These are phyloP conservation scores for Hermaeophaga mercurialis DNA, from an alignment of 2,888 invertebrate species.

Conservation along the genomic window DNA sequence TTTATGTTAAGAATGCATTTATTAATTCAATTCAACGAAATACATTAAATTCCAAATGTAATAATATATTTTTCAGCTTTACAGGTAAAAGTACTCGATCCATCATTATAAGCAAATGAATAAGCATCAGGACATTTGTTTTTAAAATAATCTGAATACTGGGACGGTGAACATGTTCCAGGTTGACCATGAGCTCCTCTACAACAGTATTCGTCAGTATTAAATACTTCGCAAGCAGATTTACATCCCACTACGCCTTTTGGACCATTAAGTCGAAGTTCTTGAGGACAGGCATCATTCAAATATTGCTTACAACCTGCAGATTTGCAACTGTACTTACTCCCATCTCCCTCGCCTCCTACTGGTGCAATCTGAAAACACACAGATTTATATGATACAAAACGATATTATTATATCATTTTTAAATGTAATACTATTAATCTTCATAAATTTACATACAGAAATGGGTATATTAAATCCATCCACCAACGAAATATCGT, in stretches of 20 bases:
- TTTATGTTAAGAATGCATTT: too few relatives aligned
- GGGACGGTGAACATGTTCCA: slow-evolving; percentile 55
- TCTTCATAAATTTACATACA: too few relatives aligned
- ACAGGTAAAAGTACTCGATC: slow-evolving; percentile 59
- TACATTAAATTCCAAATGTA: slow-evolving; percentile 42
- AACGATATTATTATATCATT: too few relatives aligned
- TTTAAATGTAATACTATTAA: too few relatives aligned
- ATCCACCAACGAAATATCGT: slow-evolving; percentile 60
- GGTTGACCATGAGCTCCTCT: slow-evolving; percentile 54
- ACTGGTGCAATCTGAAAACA: slow-evolving; percentile 47
- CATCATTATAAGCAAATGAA: slow-evolving; percentile 63
- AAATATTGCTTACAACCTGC: slow-evolving; percentile 51
- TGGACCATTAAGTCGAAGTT: slow-evolving; percentile 44
- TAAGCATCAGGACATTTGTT: slow-evolving; percentile 61
- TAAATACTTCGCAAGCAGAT: slow-evolving; percentile 58
- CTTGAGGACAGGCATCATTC: slow-evolving; percentile 53
- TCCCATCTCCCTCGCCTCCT: slow-evolving; percentile 44
- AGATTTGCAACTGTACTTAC: slow-evolving; percentile 53
- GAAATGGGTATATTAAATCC: slow-evolving; percentile 57
- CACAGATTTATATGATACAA: slow-evolving; percentile 34
- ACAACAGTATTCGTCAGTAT: slow-evolving; percentile 60
- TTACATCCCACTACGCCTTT: slow-evolving; percentile 56
- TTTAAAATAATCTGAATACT: slow-evolving; percentile 58
- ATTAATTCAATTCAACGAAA: too few relatives aligned
- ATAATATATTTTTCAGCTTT: slow-evolving; percentile 46